These are phyloP conservation scores for Epirrhoe tristata DNA, from an alignment of 2,888 invertebrate species.

Conservation along the genomic window DNA sequence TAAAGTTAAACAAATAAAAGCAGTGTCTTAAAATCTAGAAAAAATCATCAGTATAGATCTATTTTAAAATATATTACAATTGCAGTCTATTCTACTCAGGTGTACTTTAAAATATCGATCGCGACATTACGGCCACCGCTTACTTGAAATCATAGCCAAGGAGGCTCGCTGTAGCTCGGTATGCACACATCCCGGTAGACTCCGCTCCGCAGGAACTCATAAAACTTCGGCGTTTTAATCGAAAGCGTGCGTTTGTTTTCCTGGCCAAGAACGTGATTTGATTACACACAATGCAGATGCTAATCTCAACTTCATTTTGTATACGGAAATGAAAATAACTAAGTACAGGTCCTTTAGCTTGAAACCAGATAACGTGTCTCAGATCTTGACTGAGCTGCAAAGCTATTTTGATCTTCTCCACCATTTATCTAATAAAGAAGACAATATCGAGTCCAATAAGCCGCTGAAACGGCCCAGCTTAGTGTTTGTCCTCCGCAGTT, in stretches of 20 bases:
- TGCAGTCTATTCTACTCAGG: background rate
- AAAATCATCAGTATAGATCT: no score
- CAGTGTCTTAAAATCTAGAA: no score
- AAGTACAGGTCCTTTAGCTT: background rate
- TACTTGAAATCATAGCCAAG: conserved; percentile 42
- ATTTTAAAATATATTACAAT: no score
- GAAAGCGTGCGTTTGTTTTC: conserved; percentile 51
- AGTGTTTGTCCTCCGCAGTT: conserved; percentile 59
- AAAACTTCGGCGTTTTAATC: conserved; percentile 70
- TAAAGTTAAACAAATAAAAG: no score
- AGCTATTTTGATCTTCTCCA: conserved; percentile 30
- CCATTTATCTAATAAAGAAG: conserved; percentile 48
- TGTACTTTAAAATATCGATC: background rate
- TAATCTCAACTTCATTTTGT: background rate
- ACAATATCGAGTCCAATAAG: conserved; percentile 60
- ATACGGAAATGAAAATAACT: background rate
- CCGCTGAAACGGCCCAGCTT: conserved; percentile 59
- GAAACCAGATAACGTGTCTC: background rate
- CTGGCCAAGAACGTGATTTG: conserved; percentile 42
- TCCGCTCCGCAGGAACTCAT: conserved; percentile 56
- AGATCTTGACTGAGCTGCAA: conserved; percentile 8
- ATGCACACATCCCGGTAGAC: conserved; percentile 63
- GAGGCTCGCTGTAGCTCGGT: conserved; percentile 74
- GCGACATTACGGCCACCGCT: background rate
- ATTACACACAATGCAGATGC: conserved; percentile 38